These are phyloP conservation scores for Cenopis cana DNA, from an alignment of 2,888 invertebrate species.

Conservation along the genomic window DNA sequence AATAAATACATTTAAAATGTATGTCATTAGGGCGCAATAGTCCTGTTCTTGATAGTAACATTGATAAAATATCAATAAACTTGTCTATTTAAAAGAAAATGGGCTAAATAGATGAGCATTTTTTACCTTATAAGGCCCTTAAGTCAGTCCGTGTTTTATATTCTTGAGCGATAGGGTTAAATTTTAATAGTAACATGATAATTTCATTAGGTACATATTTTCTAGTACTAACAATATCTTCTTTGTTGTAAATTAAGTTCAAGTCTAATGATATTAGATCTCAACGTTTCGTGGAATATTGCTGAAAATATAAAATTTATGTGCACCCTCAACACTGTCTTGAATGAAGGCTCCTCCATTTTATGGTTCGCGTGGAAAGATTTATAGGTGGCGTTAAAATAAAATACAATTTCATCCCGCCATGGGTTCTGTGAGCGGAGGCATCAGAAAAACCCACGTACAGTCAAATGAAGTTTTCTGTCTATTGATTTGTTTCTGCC, in stretches of 20 bases:
- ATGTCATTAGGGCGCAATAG: too few species aligned
- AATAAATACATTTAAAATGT: too few species aligned
- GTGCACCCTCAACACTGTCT: slow-evolving; percentile 60
- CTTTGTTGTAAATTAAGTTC: slow-evolving; percentile 8
- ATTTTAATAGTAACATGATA: too few species aligned
- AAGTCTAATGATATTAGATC: slow-evolving; percentile 34
- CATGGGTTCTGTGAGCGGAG: slow-evolving; percentile 59
- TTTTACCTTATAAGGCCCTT: too few species aligned
- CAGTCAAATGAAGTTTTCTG: slow-evolving; percentile 20
- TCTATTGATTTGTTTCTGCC: not conserved
- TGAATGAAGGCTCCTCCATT: slow-evolving; percentile 69
- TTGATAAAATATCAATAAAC: too few species aligned
- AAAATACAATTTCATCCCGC: slow-evolving; percentile 79
- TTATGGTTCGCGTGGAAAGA: slow-evolving; percentile 68
- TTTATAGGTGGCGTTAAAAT: slow-evolving; percentile 79
- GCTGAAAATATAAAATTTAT: slow-evolving; percentile 68
- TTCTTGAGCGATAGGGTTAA: too few species aligned
- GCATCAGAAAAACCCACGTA: slow-evolving; percentile 79
- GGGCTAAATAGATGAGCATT: too few species aligned
- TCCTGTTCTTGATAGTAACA: too few species aligned
- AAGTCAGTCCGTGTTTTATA: too few species aligned
- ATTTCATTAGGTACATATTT: too few species aligned
- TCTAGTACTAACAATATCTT: not conserved
- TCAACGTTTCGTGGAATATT: slow-evolving; percentile 51
- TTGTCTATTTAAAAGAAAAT: too few species aligned